Conservation (phyloP, 2,113 vertebrate species). For the Paradisaea rubra region DNA sequence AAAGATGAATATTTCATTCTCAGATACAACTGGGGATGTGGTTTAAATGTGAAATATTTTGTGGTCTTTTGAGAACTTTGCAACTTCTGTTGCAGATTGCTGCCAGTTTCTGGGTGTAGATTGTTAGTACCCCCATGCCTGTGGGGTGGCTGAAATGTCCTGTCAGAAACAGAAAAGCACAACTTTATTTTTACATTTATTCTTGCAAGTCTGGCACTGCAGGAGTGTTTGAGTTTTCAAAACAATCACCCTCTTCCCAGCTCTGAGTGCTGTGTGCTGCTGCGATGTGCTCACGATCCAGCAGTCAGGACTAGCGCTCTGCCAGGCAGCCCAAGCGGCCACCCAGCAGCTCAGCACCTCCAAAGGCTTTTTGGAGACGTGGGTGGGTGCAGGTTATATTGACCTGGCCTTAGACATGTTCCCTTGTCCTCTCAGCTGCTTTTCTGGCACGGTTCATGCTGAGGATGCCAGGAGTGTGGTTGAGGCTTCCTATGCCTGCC, state of each 20-base stretch:
- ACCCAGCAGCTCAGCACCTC: background rate
- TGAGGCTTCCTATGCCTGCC: background rate
- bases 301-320: background rate
- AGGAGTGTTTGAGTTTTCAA: background rate
- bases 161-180: background rate
- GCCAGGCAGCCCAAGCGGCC: background rate
- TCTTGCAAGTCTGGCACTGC: background rate
- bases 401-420: background rate
- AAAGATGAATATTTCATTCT: background rate
- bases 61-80: background rate
- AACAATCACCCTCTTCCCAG: background rate
- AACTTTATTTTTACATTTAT: background rate
- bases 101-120: background rate
- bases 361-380: background rate
- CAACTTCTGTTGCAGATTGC: background rate
- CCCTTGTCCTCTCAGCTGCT: background rate
- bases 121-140: background rate
- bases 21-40: background rate
- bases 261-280: rapidly evolving
- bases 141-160: background rate
- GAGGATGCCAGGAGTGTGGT: background rate
- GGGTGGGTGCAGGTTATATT: background rate
- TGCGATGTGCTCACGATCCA: rapidly evolving
- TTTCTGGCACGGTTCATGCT: background rate
- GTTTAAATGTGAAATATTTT: background rate